Percentiles rank a stretch among this genome's conserved stretches.
Evolutionary conservation across 2,113 vertebrate genomes (phyloP).

Genomic region (Tringa solitaria): DNA sequence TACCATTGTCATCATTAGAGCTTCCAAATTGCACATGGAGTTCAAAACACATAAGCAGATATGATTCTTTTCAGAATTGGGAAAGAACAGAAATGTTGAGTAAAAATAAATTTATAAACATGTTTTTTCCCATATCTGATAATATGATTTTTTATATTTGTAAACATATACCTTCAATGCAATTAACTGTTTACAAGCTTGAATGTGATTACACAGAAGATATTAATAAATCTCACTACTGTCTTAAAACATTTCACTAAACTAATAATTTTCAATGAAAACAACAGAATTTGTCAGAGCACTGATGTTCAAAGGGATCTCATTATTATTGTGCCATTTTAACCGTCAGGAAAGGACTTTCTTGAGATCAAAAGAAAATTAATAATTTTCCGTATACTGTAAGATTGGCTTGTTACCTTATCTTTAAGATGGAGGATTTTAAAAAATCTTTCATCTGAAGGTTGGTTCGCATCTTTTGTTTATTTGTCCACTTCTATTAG

Average conservation of each 20-base stretch:
- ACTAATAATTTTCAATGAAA: constrained; percentile 30
- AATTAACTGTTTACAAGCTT: background rate
- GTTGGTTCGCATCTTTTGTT: background rate
- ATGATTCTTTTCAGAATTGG: background rate
- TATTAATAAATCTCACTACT: background rate
- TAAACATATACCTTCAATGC: background rate
- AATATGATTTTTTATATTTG: background rate
- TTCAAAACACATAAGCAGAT: background rate
- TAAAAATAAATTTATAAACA: background rate
- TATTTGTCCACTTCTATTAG: background rate
- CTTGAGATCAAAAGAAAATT: background rate
- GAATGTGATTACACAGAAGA: background rate
- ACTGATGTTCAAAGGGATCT: background rate
- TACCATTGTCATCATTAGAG: background rate
- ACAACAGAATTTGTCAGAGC: constrained; percentile 14
- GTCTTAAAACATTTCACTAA: constrained; percentile 3
- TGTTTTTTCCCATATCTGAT: background rate
- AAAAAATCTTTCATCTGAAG: background rate
- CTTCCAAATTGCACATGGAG: background rate
- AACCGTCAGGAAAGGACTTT: background rate
- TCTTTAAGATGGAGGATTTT: background rate
- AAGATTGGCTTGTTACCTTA: background rate
- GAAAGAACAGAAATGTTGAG: background rate
- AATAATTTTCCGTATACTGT: background rate
- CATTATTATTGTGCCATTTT: constrained; percentile 13